Evolutionary conservation across 2,888 invertebrate genomes (phyloP).

Genomic region (Drosophila affinis): DNA sequence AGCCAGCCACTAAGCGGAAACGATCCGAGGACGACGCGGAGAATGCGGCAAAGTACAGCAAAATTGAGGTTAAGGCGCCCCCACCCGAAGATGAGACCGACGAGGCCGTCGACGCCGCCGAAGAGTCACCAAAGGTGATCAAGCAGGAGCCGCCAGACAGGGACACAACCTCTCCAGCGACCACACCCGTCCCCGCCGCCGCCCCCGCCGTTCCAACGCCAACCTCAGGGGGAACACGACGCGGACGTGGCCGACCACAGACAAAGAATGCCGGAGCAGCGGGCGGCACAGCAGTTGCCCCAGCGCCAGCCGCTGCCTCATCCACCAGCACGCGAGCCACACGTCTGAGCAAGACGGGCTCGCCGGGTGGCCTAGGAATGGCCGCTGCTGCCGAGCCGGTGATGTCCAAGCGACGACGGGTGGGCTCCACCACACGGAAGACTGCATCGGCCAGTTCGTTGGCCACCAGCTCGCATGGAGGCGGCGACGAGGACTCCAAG

Average conservation of each 20-base stretch:
- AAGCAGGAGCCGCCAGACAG: slow-evolving; percentile 77
- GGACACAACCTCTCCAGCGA: slow-evolving; percentile 48
- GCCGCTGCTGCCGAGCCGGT: slow-evolving; percentile 41
- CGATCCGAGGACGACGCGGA: slow-evolving; percentile 73
- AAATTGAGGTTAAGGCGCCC: slow-evolving; percentile 62
- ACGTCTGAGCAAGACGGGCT: slow-evolving; percentile 69
- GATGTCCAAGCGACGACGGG: slow-evolving; percentile 56
- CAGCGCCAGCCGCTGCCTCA: slow-evolving; percentile 50
- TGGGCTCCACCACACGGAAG: slow-evolving; percentile 58
- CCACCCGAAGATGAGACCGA: slow-evolving; percentile 33
- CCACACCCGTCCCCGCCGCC: neutral
- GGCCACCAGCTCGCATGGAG: slow-evolving; percentile 48
- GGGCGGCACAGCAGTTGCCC: slow-evolving; percentile 2
- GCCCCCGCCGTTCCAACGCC: slow-evolving; percentile 13
- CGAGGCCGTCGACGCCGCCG: slow-evolving; percentile 31
- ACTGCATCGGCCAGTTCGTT: slow-evolving; percentile 52
- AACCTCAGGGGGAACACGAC: slow-evolving; percentile 43
- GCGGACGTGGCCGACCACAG: slow-evolving; percentile 69
- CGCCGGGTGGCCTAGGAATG: slow-evolving; percentile 54
- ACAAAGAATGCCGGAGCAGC: slow-evolving; percentile 31
- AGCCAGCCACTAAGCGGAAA: slow-evolving; percentile 70
- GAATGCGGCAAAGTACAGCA: slow-evolving; percentile 68
- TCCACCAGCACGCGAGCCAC: slow-evolving; percentile 74
- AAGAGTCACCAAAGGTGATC: slow-evolving; percentile 47
- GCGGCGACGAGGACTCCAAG: slow-evolving; percentile 80